Percentiles rank a stretch among this genome's conserved stretches.
phyloP scores from a whole-genome alignment of 2,888 invertebrate genomes.

The Furcula furcula region DNA sequence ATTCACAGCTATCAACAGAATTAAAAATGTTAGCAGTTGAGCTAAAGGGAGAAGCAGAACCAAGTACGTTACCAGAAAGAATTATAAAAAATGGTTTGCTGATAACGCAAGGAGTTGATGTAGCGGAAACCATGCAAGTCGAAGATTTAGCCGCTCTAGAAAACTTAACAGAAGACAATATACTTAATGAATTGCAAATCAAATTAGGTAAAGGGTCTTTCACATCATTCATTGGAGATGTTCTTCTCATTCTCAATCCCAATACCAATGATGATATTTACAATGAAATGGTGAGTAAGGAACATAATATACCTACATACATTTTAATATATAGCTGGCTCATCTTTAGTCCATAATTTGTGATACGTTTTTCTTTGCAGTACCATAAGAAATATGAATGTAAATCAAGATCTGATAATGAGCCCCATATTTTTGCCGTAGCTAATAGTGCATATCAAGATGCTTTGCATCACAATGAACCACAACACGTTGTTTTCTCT shows the following conservation, averaged over 20 bases:
- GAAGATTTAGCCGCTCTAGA: slow-evolving; percentile 93
- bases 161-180: slow-evolving; percentile 85
- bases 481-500: slow-evolving; percentile 92
- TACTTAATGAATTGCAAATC: slow-evolving; percentile 86
- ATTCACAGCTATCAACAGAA: slow-evolving; percentile 85
- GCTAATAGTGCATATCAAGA: slow-evolving; percentile 96
- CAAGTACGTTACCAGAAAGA: slow-evolving; percentile 67
- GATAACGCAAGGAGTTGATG: slow-evolving; percentile 74
- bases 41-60: slow-evolving; percentile 56
- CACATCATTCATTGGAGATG: slow-evolving; percentile 91
- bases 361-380: slow-evolving; percentile 81
- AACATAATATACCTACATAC: too few relatives aligned
- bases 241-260: slow-evolving; percentile 89
- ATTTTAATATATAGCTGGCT: too few relatives aligned
- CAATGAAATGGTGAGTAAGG: slow-evolving; percentile 83
- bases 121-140: slow-evolving; percentile 87
- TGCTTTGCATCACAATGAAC: slow-evolving; percentile 92
- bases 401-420: slow-evolving; percentile 93
- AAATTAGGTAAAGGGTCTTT: slow-evolving; percentile 85
- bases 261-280: slow-evolving; percentile 89
- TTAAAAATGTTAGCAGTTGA: slow-evolving; percentile 82
- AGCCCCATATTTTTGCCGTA: slow-evolving; percentile 94
- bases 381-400: slow-evolving; percentile 89
- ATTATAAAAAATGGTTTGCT: slow-evolving; percentile 73
- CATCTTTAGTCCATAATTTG: too few relatives aligned